phyloP scores from a whole-genome alignment of 2,888 invertebrate genomes.

The Plagiodera versicolora region DNA sequence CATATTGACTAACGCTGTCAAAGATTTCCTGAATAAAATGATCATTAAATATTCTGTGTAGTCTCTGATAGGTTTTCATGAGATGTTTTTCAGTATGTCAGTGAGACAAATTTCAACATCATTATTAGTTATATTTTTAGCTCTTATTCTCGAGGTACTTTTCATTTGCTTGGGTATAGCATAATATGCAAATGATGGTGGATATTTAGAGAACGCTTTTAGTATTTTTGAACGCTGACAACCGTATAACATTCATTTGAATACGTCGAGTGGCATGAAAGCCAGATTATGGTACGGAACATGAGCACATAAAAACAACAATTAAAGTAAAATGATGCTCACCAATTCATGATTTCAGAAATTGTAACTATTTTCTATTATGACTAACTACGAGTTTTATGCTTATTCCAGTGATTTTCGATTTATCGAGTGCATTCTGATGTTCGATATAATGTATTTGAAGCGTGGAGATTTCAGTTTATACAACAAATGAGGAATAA shows the following conservation, averaged over 20 bases:
- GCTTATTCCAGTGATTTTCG: not conserved
- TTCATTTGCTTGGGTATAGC: constrained; percentile 2
- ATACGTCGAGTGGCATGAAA: constrained; percentile 27
- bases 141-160: not conserved
- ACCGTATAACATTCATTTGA: constrained; percentile 32
- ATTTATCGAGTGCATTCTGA: not conserved
- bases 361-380: constrained; percentile 29
- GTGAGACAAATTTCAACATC: too few species aligned
- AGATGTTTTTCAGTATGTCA: too few species aligned
- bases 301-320: constrained; percentile 29
- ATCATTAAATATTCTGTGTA: too few species aligned
- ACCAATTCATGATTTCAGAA: constrained; percentile 28
- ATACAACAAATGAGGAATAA: too few species aligned
- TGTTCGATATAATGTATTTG: not conserved
- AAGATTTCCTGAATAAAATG: too few species aligned
- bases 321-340: constrained; percentile 28
- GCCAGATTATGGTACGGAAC: constrained; percentile 33
- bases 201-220: constrained; percentile 17
- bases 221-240: constrained; percentile 29
- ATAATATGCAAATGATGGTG: constrained; percentile 19
- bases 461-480: too few species aligned
- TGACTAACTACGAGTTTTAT: constrained; percentile 4
- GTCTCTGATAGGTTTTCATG: too few species aligned
- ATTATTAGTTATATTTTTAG: not conserved
- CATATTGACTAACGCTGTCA: too few species aligned